Evolutionary conservation across 2,888 invertebrate species (phyloP).

Genomic region (Drosophila kuntzei): DNA sequence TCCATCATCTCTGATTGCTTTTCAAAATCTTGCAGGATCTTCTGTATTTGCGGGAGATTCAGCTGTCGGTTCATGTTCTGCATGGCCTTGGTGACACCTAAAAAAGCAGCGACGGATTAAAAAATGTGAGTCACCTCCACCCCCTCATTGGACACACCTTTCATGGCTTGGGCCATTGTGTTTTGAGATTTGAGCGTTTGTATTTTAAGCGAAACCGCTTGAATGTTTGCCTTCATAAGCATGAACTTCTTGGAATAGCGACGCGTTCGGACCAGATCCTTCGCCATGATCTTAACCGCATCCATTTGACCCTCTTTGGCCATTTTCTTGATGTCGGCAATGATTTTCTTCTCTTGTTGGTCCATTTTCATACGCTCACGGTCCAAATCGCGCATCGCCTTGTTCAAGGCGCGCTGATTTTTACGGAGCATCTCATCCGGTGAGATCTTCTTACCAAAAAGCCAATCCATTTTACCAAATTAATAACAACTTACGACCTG

Average conservation of each 20-base stretch:
- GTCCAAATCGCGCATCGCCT: conserved; percentile 99
- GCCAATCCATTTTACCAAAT: conserved; percentile 91
- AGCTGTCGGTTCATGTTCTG: conserved; percentile 98
- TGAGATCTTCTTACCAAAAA: conserved; percentile 97
- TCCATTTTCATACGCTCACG: conserved; percentile 98
- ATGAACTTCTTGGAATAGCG: conserved; percentile 99
- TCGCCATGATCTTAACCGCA: conserved; percentile 99
- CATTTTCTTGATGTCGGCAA: conserved; percentile 98
- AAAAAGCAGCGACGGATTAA: neutral
- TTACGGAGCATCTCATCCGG: conserved; percentile 99
- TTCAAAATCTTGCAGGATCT: conserved; percentile 98
- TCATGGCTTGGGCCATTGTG: conserved; percentile 99
- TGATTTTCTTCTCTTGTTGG: conserved; percentile 99
- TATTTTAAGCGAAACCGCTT: conserved; percentile 98
- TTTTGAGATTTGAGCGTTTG: conserved; percentile 99
- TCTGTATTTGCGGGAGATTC: conserved; percentile 99
- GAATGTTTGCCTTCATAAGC: conserved; percentile 99
- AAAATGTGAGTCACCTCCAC: conserved; percentile 1
- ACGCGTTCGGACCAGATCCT: conserved; percentile 98
- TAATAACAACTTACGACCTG: conserved; percentile 42
- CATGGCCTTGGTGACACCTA: conserved; percentile 98
- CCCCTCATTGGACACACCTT: conserved; percentile 86
- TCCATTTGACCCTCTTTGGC: conserved; percentile 99
- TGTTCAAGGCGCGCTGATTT: conserved; percentile 98
- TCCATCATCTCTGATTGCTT: conserved; percentile 99